Evolutionary conservation across 2,888 invertebrate genomes (phyloP).

Genomic region (Calameuta idolon): DNA sequence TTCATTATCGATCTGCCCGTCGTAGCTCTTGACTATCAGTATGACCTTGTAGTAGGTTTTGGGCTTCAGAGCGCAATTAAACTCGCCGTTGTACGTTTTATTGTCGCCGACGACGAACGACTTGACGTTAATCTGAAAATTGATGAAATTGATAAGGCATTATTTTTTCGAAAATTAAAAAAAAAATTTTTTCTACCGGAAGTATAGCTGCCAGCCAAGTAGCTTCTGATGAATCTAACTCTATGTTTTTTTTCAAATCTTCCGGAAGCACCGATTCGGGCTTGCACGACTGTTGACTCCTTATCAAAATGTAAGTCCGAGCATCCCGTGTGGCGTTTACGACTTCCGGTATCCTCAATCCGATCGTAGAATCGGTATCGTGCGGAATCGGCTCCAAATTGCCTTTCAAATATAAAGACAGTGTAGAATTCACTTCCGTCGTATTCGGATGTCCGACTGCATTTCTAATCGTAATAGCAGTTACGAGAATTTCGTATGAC

Average conservation of each 20-base stretch:
- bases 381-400: conserved; percentile 14
- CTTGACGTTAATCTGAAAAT: conserved; percentile 27
- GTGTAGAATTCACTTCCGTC: conserved; percentile 19
- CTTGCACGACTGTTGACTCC: conserved; percentile 33
- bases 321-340: conserved; percentile 35
- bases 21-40: conserved; percentile 21
- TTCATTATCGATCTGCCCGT: background rate
- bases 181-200: conserved; percentile 25
- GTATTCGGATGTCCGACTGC: conserved; percentile 1
- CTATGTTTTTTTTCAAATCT: background rate
- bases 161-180: background rate
- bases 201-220: conserved; percentile 32
- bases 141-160: too few relatives aligned
- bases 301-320: conserved; percentile 31
- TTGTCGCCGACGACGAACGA: conserved; percentile 41
- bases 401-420: conserved; percentile 23
- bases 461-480: conserved; percentile 28
- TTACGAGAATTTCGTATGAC: conserved; percentile 31
- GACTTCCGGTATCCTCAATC: conserved; percentile 38
- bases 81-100: conserved; percentile 19
- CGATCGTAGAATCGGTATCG: conserved; percentile 27
- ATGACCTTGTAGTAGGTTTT: conserved; percentile 33
- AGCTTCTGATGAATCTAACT: conserved; percentile 18
- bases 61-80: conserved; percentile 36
- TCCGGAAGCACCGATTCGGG: conserved; percentile 3